Evolutionary conservation across 2,113 vertebrate genomes (phyloP), one percentile per base, ranked within the genome.

Genomic region (Muscicapa adusta): DNA sequence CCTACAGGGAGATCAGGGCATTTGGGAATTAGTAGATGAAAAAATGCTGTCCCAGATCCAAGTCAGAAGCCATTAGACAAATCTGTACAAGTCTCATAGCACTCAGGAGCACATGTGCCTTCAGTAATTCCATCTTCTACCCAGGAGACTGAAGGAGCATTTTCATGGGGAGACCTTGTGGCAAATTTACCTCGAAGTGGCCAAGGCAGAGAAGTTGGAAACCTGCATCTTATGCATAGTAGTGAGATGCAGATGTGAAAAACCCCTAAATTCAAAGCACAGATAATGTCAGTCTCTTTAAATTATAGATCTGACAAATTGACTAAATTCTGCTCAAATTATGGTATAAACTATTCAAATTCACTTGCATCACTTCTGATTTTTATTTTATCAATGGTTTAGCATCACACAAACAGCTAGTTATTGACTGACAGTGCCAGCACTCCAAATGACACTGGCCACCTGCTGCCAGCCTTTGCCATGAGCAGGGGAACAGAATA

Each of bases 71-170:
- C 29, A 3, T 36, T 31, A 63, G 18, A 56, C 81, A 45, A 88
- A 13, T 38, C 38, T 3, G 0, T 23, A 28, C 18, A 9, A 5
- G 14, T 15, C 34, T 24, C 26, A 4, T 16, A 20, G 53, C 25
- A 7, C 38, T 13, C 17, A 36, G 15, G 31, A 93, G 14, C 26
- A 42, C 22, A 0, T 1, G 6, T 53, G 12, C 36, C 45, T 61
- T 61, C 19, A 70, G 47, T 70, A 72, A 24, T 57, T 67, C 53
- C 23, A 5, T 19, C 0, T 2, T 20, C 51, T 47, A 4, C 6
- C 4, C 16, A 23, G 34, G 18, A 58, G 60, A 26, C 7, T 29
- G 25, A 70, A 54, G 47, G 33, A 18, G 2, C 6, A 25, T 45
- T 71, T 53, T 19, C 47, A 17, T 18, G 34, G 12, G 26, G 6